phyloP scores from a whole-genome alignment of 2,113 vertebrate genomes.

The Colinus virginianus region DNA sequence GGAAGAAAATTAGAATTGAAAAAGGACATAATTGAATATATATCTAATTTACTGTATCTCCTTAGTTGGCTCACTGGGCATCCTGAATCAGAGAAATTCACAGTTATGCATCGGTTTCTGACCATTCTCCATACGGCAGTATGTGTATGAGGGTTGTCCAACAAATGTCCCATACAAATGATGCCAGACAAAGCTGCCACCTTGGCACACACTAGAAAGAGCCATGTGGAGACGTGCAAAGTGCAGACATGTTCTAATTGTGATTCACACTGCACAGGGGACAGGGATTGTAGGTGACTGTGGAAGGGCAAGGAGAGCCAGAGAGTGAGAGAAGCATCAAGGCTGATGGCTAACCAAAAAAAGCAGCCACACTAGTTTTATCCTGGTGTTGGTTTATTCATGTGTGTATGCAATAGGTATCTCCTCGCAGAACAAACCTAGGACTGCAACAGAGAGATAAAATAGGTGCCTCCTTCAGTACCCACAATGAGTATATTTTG shows the following conservation, averaged over 20 bases:
- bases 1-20: not conserved
- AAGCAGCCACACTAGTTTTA: not conserved
- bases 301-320: not conserved
- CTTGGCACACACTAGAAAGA: not conserved
- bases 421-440: not conserved
- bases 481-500: not conserved
- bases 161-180: not conserved
- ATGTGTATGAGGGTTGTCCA: not conserved
- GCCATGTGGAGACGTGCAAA: accelerated
- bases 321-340: accelerated
- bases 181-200: not conserved
- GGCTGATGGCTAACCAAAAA: not conserved
- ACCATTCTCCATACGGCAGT: not conserved
- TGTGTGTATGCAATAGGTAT: not conserved
- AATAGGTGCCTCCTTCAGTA: constrained; percentile 12
- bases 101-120: not conserved
- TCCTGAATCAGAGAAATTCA: not conserved
- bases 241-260: not conserved
- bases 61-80: not conserved
- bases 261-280: not conserved
- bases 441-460: not conserved
- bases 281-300: accelerated
- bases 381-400: not conserved
- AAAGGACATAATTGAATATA: not conserved
- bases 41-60: not conserved